Conservation (phyloP, 2,113 vertebrate species). For the Megaceryle maxima region DNA sequence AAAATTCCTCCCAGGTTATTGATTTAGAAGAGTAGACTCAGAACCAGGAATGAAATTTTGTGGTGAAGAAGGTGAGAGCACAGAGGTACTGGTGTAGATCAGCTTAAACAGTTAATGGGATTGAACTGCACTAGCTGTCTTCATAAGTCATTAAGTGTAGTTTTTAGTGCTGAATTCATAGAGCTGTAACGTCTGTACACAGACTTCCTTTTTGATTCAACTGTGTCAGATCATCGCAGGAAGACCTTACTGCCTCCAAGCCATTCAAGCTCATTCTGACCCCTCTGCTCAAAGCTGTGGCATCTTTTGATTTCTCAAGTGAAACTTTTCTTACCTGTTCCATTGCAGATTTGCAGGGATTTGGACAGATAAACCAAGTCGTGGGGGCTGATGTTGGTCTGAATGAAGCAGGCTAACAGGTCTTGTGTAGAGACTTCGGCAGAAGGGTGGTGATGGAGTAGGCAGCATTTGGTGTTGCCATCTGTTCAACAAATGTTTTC, state of each 20-base stretch:
- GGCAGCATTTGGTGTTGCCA: neutral
- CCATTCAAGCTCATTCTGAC: neutral
- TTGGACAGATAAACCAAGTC: neutral
- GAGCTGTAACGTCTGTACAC: neutral
- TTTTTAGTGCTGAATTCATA: neutral
- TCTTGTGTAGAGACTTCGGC: neutral
- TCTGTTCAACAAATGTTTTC: neutral
- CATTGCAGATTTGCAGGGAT: neutral
- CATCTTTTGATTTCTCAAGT: neutral
- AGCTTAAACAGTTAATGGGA: neutral
- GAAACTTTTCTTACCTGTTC: neutral
- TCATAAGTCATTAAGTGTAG: neutral
- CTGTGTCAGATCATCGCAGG: neutral
- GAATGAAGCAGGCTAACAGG: neutral
- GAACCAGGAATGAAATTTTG: neutral
- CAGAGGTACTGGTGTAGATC: neutral
- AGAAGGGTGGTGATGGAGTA: neutral
- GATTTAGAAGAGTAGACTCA: neutral
- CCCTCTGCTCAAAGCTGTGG: neutral
- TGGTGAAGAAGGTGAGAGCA: neutral
- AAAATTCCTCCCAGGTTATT: neutral
- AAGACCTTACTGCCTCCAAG: neutral
- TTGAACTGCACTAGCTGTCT: neutral
- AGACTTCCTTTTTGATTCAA: neutral
- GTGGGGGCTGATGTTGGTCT: neutral